Conservation (phyloP, 2,888 invertebrate species). For the Ellobium chinense region DNA sequence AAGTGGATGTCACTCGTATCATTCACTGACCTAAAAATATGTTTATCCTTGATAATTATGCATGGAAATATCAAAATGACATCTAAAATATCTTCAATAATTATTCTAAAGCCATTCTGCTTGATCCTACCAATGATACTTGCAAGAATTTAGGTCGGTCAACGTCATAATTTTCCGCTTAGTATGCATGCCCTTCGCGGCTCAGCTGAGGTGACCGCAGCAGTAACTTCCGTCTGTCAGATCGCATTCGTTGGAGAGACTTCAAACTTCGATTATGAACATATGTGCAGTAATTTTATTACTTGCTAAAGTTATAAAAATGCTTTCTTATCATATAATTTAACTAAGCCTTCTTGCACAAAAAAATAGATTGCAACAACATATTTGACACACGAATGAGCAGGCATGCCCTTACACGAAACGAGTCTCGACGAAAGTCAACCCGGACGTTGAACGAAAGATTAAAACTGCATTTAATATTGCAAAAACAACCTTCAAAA, state of each 20-base stretch:
- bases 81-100: not conserved
- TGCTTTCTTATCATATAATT: not conserved
- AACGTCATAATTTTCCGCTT: conserved; percentile 66
- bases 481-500: not conserved
- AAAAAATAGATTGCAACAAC: conserved; percentile 3
- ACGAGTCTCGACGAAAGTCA: conserved; percentile 58
- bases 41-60: conserved; percentile 41
- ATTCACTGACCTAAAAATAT: conserved; percentile 48
- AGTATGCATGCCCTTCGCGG: conserved; percentile 55
- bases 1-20: conserved; percentile 41
- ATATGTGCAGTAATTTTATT: too few species aligned
- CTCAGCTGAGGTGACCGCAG: conserved; percentile 50
- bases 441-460: conserved; percentile 7
- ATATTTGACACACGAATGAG: conserved; percentile 59
- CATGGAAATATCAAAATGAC: conserved; percentile 10
- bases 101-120: not conserved
- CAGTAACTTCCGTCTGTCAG: conserved; percentile 43
- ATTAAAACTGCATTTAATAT: not conserved
- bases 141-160: conserved; percentile 69
- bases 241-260: not conserved
- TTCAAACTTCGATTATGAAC: not conserved
- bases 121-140: not conserved
- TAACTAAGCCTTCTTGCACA: not conserved
- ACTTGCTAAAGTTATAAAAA: not conserved
- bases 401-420: conserved; percentile 73